Conservation (phyloP, 2,113 vertebrate genomes). For the Bostrychus sinensis region DNA sequence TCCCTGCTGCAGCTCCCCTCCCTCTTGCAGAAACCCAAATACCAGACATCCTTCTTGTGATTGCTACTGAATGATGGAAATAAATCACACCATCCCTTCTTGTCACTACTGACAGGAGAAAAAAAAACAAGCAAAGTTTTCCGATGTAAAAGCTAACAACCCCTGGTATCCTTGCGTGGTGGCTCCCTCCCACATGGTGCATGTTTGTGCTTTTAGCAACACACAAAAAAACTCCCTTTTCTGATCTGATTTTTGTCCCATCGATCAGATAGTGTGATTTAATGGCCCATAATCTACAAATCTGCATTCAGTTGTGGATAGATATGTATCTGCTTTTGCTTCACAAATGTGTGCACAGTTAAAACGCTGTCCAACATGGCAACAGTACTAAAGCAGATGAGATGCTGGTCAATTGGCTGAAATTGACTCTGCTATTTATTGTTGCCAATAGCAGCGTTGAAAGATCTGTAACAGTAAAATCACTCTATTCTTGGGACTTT, state of each 20-base stretch:
- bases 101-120: constrained; percentile 47
- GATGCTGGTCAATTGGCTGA: neutral
- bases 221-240: constrained; percentile 9
- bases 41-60: constrained; percentile 47
- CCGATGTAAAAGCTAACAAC: constrained; percentile 55
- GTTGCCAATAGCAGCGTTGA: neutral
- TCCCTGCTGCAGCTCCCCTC: constrained; percentile 37
- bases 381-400: neutral
- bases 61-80: constrained; percentile 56
- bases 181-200: constrained; percentile 26
- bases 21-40: constrained; percentile 31
- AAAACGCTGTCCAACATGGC: neutral
- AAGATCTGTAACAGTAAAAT: neutral
- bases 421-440: neutral
- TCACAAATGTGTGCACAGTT: neutral
- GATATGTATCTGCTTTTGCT: constrained; percentile 6
- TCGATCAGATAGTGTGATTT: constrained; percentile 30
- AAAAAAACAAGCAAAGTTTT: constrained; percentile 29
- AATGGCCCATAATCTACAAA: constrained; percentile 19
- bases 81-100: constrained; percentile 54
- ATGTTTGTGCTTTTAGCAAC: constrained; percentile 13
- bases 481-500: neutral
- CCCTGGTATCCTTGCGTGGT: constrained; percentile 37
- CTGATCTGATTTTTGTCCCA: constrained; percentile 23
- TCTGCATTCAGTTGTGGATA: constrained; percentile 9